Evolutionary conservation across 2,113 vertebrate species (phyloP), one percentile per base, ranked within the genome.

Genomic region (Halichoerus grypus): DNA sequence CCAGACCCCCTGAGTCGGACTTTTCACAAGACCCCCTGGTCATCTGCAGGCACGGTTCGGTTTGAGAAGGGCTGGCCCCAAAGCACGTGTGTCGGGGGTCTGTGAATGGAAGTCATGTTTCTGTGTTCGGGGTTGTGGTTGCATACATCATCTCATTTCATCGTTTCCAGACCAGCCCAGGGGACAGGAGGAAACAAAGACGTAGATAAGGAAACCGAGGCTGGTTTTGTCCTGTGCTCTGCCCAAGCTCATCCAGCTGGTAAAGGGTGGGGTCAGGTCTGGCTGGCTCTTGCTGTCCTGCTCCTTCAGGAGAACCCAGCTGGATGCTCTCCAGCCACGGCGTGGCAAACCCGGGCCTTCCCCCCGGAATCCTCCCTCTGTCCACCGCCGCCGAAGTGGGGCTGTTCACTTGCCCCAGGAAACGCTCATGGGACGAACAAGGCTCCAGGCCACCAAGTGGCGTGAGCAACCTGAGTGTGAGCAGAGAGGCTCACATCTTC

Each of bases 71-170:
- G 55, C 26, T 6, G 13, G n/a, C 4, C 33, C n/a, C 6, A 1
- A 77, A 2, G 31, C 10, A 0, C 36, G 4, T 49, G 15, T 1
- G 1, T 2, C 5, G 0, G 57, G 3, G n/a, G 28, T n/a, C 53
- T 21, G 9, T 39, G 71, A 39, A 9, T 4, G 49, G 31, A 79
- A 63, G 49, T 19, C 24, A 2, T 31, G 21, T 61, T 46, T 28
- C 33, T 13, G 33, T 10, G 88, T 26, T 9, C 0, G 19, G 4
- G 15, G 22, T 22, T 4, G 12, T 9, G 12, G n/a, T 24, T 31
- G 18, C 33, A 4, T 0, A 3, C 11, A 4, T 53, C 12, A 7
- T 39, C 71, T 26, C 46, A 33, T 28, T 21, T 39, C 21, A 1
- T 36, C 26, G 4, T 65, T 53, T 46, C 11, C 51, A 57, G 7